Evolutionary conservation across 2,888 invertebrate species (phyloP).

Genomic region (Drosophila longiperda): DNA sequence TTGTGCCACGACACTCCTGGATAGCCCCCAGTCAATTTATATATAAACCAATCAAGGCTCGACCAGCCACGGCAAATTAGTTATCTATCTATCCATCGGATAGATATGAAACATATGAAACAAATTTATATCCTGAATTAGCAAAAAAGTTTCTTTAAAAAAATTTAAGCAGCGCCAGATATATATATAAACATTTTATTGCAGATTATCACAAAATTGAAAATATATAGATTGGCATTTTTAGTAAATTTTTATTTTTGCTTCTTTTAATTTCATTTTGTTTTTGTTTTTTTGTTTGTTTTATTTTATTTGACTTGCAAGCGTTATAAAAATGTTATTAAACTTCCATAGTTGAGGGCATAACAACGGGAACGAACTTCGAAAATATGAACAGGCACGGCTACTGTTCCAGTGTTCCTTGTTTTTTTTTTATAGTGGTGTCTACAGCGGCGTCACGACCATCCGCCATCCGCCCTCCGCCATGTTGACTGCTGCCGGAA

Average conservation of each 20-base stretch:
- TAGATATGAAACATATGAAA: too few relatives aligned
- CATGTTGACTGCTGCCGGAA: slow-evolving; percentile 76
- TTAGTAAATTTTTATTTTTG: neutral
- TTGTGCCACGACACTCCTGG: slow-evolving; percentile 1
- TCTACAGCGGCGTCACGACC: slow-evolving; percentile 72
- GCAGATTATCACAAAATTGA: neutral
- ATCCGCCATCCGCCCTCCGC: slow-evolving; percentile 51
- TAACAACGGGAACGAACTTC: slow-evolving; percentile 25
- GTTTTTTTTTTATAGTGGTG: slow-evolving; percentile 37
- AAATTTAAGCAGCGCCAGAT: neutral
- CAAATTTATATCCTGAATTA: neutral
- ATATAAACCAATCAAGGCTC: neutral
- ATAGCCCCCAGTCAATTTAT: slow-evolving; percentile 1
- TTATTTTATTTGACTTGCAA: slow-evolving; percentile 1
- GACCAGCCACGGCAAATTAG: neutral
- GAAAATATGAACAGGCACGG: slow-evolving; percentile 64
- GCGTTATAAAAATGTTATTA: slow-evolving; percentile 29
- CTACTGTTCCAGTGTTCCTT: slow-evolving; percentile 24
- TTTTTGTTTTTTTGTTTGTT: neutral
- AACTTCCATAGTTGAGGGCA: slow-evolving; percentile 15
- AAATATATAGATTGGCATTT: neutral
- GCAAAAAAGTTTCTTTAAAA: neutral
- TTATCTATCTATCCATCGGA: neutral
- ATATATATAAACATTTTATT: neutral
- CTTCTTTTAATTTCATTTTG: neutral